Conservation (phyloP, 2,797 vertebrate species). For the Benthosema pterotum region DNA sequence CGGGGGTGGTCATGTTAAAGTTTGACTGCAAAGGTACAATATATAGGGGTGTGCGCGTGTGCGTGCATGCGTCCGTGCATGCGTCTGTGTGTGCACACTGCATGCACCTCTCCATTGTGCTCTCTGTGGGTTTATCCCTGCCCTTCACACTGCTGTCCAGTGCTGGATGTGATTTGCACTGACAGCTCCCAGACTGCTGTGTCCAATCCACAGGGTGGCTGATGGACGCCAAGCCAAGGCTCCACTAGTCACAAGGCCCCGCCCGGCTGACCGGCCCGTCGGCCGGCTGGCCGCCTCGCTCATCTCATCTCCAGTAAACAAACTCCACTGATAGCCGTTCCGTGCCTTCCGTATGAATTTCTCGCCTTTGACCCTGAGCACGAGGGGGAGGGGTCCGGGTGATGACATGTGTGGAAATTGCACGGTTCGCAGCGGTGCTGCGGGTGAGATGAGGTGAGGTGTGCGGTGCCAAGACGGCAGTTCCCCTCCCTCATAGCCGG, state of each 20-base stretch:
- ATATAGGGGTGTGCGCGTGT: too few species aligned
- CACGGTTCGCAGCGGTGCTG: too few species aligned
- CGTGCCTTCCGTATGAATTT: conserved; percentile 39
- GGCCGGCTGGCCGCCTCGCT: too few species aligned
- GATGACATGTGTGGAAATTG: too few species aligned
- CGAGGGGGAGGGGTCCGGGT: conserved; percentile 5
- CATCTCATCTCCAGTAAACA: conserved; percentile 31
- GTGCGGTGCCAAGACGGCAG: background rate
- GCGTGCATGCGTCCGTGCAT: too few species aligned
- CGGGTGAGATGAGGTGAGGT: too few species aligned
- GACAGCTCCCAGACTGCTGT: conserved; percentile 39
- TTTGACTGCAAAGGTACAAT: too few species aligned
- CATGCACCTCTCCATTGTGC: background rate
- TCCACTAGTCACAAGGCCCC: too few species aligned
- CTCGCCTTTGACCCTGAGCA: conserved; percentile 45
- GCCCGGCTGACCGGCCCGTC: too few species aligned
- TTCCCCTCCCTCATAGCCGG: background rate
- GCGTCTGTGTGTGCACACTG: background rate
- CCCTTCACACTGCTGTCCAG: conserved; percentile 26
- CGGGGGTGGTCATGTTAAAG: too few species aligned
- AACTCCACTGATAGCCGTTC: conserved; percentile 49
- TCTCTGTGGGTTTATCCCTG: background rate
- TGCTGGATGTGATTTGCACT: conserved; percentile 26
- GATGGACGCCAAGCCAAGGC: conserved; percentile 9
- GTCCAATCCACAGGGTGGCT: conserved; percentile 21